A percentile compares a stretch with the other conserved stretches of the same genome.
Conservation (phyloP, 2,888 invertebrate species). For the Acleris laterana region DNA sequence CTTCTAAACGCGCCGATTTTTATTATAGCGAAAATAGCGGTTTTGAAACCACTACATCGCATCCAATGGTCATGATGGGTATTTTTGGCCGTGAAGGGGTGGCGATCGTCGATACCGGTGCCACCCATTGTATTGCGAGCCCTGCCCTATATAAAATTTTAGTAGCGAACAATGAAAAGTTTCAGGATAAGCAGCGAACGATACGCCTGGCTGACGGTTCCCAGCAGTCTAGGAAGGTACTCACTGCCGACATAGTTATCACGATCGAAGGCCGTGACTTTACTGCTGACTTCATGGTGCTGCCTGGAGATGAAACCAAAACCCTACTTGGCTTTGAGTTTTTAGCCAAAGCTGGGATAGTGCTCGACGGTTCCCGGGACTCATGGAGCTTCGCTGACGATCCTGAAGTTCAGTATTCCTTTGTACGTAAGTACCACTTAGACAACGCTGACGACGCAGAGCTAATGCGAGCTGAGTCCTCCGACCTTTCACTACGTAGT, state of each 20-base stretch:
- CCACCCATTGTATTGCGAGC: constrained; percentile 2
- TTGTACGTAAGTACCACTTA: constrained; percentile 1
- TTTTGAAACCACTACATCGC: too few species aligned
- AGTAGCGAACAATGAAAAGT: neutral
- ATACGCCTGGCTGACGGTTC: constrained; percentile 10
- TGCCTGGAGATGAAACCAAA: constrained; percentile 4
- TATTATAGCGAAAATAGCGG: too few species aligned
- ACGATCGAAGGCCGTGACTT: neutral
- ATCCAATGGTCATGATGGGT: too few species aligned
- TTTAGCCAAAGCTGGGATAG: neutral
- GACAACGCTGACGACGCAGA: neutral
- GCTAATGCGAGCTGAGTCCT: constrained; percentile 6
- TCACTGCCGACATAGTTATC: neutral
- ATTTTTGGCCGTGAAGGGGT: too few species aligned
- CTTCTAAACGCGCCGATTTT: too few species aligned
- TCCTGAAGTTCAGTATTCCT: neutral
- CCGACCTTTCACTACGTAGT: constrained; percentile 7
- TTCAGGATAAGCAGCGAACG: neutral
- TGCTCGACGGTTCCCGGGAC: neutral
- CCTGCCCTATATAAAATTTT: neutral
- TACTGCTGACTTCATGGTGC: neutral
- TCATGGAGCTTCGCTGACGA: constrained; percentile 1
- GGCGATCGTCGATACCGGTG: too few species aligned
- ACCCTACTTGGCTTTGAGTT: constrained; percentile 3
- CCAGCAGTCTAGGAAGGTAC: neutral